These are phyloP conservation scores for Panthera uncia DNA, from an alignment of 2,113 vertebrate species.

Conservation along the genomic window DNA sequence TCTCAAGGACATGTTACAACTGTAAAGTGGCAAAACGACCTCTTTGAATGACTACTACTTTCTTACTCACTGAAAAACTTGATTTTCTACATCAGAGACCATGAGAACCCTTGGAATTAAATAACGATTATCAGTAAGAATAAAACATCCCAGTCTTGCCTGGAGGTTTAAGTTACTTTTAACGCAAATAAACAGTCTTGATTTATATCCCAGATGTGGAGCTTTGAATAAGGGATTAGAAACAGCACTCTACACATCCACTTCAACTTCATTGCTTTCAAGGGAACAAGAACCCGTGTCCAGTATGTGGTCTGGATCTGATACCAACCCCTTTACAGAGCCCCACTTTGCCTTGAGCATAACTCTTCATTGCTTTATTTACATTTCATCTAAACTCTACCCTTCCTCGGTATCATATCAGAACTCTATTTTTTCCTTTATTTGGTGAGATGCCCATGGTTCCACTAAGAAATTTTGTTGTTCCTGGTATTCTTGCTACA, in stretches of 20 bases:
- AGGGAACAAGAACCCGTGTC: not conserved
- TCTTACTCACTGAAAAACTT: not conserved
- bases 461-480: not conserved
- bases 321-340: not conserved
- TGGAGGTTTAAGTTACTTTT: not conserved
- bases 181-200: not conserved
- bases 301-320: not conserved
- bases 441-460: not conserved
- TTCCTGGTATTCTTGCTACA: not conserved
- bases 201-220: not conserved
- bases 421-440: not conserved
- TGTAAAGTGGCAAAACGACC: not conserved
- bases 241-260: not conserved
- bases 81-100: not conserved
- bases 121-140: not conserved
- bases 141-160: not conserved
- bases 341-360: not conserved
- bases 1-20: not conserved
- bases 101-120: not conserved
- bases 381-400: not conserved
- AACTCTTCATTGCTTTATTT: not conserved
- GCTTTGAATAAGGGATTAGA: not conserved
- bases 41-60: not conserved
- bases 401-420: not conserved
- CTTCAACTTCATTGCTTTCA: not conserved